Evolutionary conservation across 92 coral and sea anemone genomes (phyloP).

Genomic region (Montipora capitata): DNA sequence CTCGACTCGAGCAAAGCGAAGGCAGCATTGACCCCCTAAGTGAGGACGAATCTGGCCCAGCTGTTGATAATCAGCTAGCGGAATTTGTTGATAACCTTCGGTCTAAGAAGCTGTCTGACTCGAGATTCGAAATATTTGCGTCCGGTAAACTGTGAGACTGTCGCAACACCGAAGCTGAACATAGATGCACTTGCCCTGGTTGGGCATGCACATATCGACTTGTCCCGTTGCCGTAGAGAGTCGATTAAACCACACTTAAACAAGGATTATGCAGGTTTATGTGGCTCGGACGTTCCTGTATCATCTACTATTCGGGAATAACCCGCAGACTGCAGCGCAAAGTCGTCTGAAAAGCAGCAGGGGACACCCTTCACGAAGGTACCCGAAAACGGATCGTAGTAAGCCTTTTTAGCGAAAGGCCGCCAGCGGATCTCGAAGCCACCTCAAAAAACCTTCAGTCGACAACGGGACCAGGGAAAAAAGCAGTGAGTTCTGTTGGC

Average conservation of each 20-base stretch:
- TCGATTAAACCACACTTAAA: slow-evolving; percentile 47
- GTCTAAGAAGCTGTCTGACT: slow-evolving; percentile 61
- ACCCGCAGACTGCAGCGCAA: slow-evolving; percentile 39
- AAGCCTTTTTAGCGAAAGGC: slow-evolving; percentile 14
- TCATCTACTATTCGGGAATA: slow-evolving; percentile 63
- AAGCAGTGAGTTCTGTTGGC: slow-evolving; percentile 5
- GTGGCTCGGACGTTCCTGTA: slow-evolving; percentile 38
- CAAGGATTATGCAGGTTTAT: slow-evolving; percentile 44
- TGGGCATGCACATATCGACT: slow-evolving; percentile 52
- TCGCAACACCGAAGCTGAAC: background rate
- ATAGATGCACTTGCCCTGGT: slow-evolving; percentile 38
- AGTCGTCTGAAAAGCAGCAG: background rate
- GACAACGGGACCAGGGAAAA: slow-evolving; percentile 17
- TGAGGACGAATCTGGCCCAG: background rate
- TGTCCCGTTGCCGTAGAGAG: slow-evolving; percentile 54
- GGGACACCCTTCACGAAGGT: no score
- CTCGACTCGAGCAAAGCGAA: background rate
- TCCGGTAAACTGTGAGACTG: background rate
- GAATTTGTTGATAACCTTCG: slow-evolving; percentile 39
- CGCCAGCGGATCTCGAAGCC: slow-evolving; percentile 19
- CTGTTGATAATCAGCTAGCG: slow-evolving; percentile 48
- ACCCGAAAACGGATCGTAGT: background rate
- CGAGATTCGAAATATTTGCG: background rate
- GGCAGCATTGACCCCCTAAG: slow-evolving; percentile 2
- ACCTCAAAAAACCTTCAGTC: background rate